Evolutionary conservation across 2,888 invertebrate genomes (phyloP).

Genomic region (Andrena praecox): DNA sequence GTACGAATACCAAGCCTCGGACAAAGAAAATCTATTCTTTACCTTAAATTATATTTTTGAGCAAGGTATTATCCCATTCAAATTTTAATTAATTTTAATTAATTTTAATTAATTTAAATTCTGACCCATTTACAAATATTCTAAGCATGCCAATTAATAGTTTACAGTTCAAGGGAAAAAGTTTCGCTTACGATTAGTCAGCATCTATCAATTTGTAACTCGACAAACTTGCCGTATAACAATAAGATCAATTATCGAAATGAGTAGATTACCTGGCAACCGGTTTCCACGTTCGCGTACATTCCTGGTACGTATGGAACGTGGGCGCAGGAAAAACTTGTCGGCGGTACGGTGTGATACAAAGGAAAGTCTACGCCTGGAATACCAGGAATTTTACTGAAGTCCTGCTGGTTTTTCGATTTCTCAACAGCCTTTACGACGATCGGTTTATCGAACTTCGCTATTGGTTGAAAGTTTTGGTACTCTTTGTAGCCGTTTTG

Average conservation of each 20-base stretch:
- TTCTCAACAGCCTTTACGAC: slow-evolving; percentile 73
- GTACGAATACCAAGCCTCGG: too few relatives aligned
- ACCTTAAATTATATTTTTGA: too few relatives aligned
- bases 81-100: too few relatives aligned
- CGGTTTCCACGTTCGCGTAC: slow-evolving; percentile 96
- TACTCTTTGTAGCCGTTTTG: slow-evolving; percentile 28
- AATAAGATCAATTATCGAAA: not conserved
- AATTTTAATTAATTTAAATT: not conserved
- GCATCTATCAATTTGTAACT: not conserved
- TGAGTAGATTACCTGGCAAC: slow-evolving; percentile 88
- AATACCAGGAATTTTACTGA: slow-evolving; percentile 92
- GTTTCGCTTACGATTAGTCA: not conserved
- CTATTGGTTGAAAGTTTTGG: slow-evolving; percentile 72
- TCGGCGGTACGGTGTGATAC: slow-evolving; percentile 91
- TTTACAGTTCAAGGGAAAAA: too few relatives aligned
- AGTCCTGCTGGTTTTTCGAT: slow-evolving; percentile 90
- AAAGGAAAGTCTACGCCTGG: slow-evolving; percentile 94
- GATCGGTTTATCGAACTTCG: slow-evolving; percentile 66
- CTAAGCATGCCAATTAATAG: too few relatives aligned
- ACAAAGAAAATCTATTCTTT: too few relatives aligned
- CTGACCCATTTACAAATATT: too few relatives aligned
- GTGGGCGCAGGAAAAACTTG: slow-evolving; percentile 91
- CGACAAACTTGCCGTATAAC: not conserved
- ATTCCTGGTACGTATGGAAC: slow-evolving; percentile 94
- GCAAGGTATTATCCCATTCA: too few relatives aligned